Evolutionary conservation across 2,888 invertebrate genomes (phyloP), one percentile per base, ranked within the genome.

Genomic region (Andrena minutula): DNA sequence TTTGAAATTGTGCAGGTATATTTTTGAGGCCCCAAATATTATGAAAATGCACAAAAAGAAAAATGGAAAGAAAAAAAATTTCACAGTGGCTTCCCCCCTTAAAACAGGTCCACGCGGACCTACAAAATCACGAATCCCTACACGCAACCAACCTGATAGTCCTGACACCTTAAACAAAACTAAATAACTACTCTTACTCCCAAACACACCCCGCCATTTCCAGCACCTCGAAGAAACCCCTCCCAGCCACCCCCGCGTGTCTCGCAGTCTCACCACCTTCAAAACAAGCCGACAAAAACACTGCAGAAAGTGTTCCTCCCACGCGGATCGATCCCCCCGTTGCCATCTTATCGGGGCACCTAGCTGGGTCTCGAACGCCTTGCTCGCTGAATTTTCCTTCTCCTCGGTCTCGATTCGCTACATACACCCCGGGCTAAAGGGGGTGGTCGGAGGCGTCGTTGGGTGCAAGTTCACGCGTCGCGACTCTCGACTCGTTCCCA

Each of bases 391-490:
- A 75, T 79, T 79, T 82, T 75, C 71, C 49, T 65, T 63, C 76
- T 49, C 35, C 69, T 65, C 61, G 75, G 75, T 70, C 73, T 64
- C 86, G 82, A 82, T 84, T 86, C 86, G 84, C 86, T 70, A 80
- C 86, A 60, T 70, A 75, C 63, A 86, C 65, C 56, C 65, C 26
- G 71, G 68, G 51, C 66, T n/a, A 77, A 77, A 85, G 41, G 85
- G 68, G 86, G 85, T 87, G 87, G 72, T 73, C 61, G 56, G 64
- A 70, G 81, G 61, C 82, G 89, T 76, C 76, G 79, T 69, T 76
- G 84, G 88, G 82, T 87, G 88, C 88, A 89, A 90, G 89, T 92
- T 92, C 89, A 91, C 91, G 91, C 92, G 89, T 87, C 91, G 90
- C 86, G 88, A 88, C 87, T 84, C 88, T 80, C 77, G 86, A 86